Conservation (phyloP, 92 coral and sea anemone genomes). For the Montipora capitata region DNA sequence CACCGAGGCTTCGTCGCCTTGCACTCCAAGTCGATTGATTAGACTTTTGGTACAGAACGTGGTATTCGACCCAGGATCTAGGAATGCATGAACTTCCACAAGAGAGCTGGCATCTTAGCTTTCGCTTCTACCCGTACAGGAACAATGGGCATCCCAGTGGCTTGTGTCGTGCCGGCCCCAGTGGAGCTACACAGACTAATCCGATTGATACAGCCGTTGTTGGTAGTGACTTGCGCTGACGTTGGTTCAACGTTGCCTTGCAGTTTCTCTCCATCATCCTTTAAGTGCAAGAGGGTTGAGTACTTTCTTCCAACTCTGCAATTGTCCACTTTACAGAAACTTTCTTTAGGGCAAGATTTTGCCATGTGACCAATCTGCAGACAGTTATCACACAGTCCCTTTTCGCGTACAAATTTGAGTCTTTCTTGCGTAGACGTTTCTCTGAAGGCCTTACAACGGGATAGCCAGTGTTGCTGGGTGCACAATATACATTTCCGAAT, state of each 20-base stretch:
- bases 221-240: conserved; percentile 29
- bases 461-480: conserved; percentile 41
- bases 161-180: no score
- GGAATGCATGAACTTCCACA: conserved; percentile 46
- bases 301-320: no score
- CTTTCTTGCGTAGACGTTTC: conserved; percentile 50
- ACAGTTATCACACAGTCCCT: conserved; percentile 80
- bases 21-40: no score
- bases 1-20: neutral
- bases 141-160: no score
- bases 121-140: no score
- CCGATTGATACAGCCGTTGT: no score
- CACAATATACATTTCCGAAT: conserved; percentile 18
- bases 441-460: conserved; percentile 68
- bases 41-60: no score
- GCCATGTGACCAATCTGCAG: conserved; percentile 67
- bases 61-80: conserved; percentile 57
- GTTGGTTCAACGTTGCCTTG: conserved; percentile 12
- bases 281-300: no score
- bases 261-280: no score
- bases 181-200: neutral
- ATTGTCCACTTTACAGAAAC: no score
- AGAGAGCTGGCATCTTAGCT: no score
- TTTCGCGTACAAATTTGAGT: conserved; percentile 6
- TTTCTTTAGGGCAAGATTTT: neutral